Base-by-base conservation (phyloP, 2,888 invertebrate species). In the Zygothrica quintamaculata region DNA sequence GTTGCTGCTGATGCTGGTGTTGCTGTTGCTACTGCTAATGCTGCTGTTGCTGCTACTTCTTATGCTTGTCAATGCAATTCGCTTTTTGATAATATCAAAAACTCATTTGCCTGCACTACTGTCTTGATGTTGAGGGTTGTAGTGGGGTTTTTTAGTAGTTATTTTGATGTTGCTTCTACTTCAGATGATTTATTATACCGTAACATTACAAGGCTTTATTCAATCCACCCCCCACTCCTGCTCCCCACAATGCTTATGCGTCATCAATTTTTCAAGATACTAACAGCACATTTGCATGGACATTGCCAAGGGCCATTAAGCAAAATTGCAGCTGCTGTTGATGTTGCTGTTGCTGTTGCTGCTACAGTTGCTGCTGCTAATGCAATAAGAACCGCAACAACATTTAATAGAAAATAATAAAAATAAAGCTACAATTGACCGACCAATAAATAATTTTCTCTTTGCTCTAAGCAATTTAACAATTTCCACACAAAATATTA, bases 21-120 rank as follows among this genome's bases (percentile, higher is more conserved):
- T 34, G 46, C 53, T 72, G 50, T 48, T 44, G 18, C 22, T 18
- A 11, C 48, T 34, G 50, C 53, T 72, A 51, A 37, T 46, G 66
- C 57, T 77, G 69, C 18, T 22, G 50, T 48, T 44, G 18, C 22
- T 18, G 16, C 48, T 34, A 46, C 53, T 72, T 47, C 42, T 47
- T 64, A 55, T 77, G 70, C 64, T 77, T 82, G 80, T 82, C 82
- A 80, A 82, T 80, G 82, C 80, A 80, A 75, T 80, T 77, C 76
- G 62, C 47, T 36, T 59, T 70, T 80, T 71, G 82, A 82, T 80
- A 76, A 77, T 82, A 80, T 80, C 82, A 80, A 80, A 82, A 80
- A 82, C 82, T 80, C 80, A 80, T 80, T 80, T 80, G 77, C 76
- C 82, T 68, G 59, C 53, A 62, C 74, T 61, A 74, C 65, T 76